Percentiles rank a stretch among this genome's conserved stretches.
phyloP scores from a whole-genome alignment of 2,113 vertebrate species.

The Sapayoa aenigma region DNA sequence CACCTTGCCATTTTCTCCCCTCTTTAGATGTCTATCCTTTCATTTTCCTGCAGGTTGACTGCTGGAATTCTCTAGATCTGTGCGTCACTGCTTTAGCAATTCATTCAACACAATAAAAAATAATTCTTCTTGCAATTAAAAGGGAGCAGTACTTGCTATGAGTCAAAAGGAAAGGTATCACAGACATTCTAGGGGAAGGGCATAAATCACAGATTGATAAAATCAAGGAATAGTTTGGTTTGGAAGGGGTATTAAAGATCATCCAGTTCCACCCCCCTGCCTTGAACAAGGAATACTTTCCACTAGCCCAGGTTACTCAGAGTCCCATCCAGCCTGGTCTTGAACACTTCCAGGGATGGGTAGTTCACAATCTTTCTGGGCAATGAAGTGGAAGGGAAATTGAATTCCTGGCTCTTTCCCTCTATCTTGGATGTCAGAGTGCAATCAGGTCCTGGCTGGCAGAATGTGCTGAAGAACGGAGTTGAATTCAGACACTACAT shows the following conservation, averaged over 20 bases:
- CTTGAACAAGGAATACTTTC: background rate
- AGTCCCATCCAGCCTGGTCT: background rate
- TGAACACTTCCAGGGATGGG: background rate
- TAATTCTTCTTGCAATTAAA: background rate
- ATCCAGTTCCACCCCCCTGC: background rate
- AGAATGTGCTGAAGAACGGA: background rate
- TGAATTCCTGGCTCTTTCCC: background rate
- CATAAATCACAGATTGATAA: background rate
- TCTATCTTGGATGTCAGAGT: background rate
- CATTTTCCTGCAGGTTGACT: background rate
- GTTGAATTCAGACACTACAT: background rate
- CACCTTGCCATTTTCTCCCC: background rate
- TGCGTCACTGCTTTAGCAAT: background rate
- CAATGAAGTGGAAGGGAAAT: background rate
- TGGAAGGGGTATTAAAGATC: background rate
- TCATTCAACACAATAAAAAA: background rate
- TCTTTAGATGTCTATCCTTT: background rate
- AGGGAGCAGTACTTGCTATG: background rate
- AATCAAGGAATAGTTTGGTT: background rate
- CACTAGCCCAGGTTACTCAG: accelerated
- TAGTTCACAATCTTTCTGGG: background rate
- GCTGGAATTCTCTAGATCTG: background rate
- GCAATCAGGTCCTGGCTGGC: background rate
- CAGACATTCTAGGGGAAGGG: background rate
- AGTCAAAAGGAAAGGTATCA: background rate